phyloP scores from a whole-genome alignment of 2,888 invertebrate species.

The Tinea trinotella region DNA sequence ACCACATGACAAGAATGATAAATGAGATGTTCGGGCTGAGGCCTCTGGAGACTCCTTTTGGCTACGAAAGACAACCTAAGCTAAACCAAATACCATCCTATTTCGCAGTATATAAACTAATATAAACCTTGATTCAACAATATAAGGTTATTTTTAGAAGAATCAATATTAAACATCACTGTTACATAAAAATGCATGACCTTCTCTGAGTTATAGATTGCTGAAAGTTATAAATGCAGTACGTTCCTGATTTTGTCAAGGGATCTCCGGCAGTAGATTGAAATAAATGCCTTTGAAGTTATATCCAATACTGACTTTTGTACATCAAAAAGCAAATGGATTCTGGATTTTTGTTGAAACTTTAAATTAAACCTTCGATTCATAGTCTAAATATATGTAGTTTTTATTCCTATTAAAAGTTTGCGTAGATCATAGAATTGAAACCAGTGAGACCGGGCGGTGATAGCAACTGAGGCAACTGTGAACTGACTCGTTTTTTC shows the following conservation, averaged over 20 bases:
- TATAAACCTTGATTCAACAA: not conserved
- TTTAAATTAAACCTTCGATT: too few species aligned
- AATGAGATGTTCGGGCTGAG: constrained; percentile 65
- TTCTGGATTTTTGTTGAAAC: too few species aligned
- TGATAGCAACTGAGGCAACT: too few species aligned
- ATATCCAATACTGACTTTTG: too few species aligned
- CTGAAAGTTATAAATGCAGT: not conserved
- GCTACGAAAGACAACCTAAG: constrained; percentile 38
- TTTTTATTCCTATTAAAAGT: too few species aligned
- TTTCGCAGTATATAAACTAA: not conserved
- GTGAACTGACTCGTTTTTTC: too few species aligned
- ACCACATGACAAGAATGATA: constrained; percentile 70
- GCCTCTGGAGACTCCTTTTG: constrained; percentile 61
- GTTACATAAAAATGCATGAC: not conserved
- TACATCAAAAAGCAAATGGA: too few species aligned
- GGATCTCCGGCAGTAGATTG: not conserved
- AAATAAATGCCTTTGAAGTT: not conserved
- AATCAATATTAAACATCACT: not conserved
- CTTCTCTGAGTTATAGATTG: not conserved
- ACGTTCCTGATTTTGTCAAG: not conserved
- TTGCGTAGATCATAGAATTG: too few species aligned
- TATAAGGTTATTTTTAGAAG: not conserved
- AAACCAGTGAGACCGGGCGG: too few species aligned
- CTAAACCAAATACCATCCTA: constrained; percentile 8
- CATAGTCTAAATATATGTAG: too few species aligned